Evolutionary conservation across 2,888 invertebrate species (phyloP), one percentile per base, ranked within the genome.

Genomic region (Fragum sueziense): DNA sequence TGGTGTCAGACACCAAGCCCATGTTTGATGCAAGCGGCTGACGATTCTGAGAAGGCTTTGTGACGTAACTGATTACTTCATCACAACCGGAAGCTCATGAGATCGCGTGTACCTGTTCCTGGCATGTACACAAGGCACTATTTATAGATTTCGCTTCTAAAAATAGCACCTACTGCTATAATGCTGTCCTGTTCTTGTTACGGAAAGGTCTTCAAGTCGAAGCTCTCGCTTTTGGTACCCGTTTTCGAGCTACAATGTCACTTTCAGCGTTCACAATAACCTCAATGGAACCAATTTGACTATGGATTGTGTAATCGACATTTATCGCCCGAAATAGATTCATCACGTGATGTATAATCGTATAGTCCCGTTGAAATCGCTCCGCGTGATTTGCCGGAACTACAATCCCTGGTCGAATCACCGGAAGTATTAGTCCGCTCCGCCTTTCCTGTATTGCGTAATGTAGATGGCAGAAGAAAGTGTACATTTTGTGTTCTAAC

Each of bases 341-440:
- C 41, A 65, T 25, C 41, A 65, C 65, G 33, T 65, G 34, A n/a
- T 65, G 33, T 14, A 65, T 41, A 25, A 65, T 65, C 17, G n/a
- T 65, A 11, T 41, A 65, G 27, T 65, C 65, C 47, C 65, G 37
- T 65, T 65, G 33, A 41, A 22, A 65, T 65, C 65, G 65, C 65
- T 65, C 65, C 65, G 65, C 65, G 41, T 41, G 22, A 65, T 41
- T 65, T 41, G 17, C 41, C 22, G 41, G 25, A 22, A 34, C 25
- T 27, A 22, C 25, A 20, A 65, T 2, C 2, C 14, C 41, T n/a
- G 41, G 65, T n/a, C 37, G 33, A 34, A 41, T 22, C 41, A 25
- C 37, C 25, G 65, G 65, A 20, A 65, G 14, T 25, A 25, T 6
- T 14, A 34, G 17, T 11, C 41, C 25, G 27, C 11, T 41, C 11